Evolutionary conservation across 2,888 invertebrate species (phyloP), one percentile per base, ranked within the genome.

Genomic region (Brenthis ino): DNA sequence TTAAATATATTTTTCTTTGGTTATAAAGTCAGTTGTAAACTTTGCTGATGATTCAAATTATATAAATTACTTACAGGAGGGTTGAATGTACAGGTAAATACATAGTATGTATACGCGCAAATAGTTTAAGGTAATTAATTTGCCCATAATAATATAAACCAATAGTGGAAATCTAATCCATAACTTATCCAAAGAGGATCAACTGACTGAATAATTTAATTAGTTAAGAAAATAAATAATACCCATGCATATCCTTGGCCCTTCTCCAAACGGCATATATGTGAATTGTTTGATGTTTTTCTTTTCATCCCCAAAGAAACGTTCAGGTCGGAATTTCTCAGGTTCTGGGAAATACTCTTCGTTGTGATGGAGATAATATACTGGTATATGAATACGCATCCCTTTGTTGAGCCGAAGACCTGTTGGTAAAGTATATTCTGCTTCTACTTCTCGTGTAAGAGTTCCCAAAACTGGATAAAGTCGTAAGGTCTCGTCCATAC

Each of bases 211-310:
- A 28, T 24, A 13, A 56, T 50, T 28, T 54, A n/a, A 50, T 20
- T 51, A 56, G 47, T 16, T 54, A 58, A 64, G 43, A 79, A 82
- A 79, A 4, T 4, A 55, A 57, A 43, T 43, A 43, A 43, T 77
- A 90, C 91, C 91, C 14, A 91, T 81, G 70, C 91, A 91, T 55
- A 82, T 77, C 69, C 89, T 81, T 0, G 83, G 87, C 2, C 90
- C 89, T 69, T 87, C 89, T 14, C 91, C 90, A 68, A 89, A 91
- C 0, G 90, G 88, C 60, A 88, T 73, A 69, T 85, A 90, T 0
- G 85, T 86, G 61, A 82, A 88, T 0, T 85, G 86, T 24, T 72
- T 82, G 3, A 89, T 79, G 14, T 82, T 78, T 0, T 73, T 67
- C 60, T 78, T 88, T 24, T 83, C 77, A 2, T 82, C 84, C 0